Conservation (phyloP, 2,888 invertebrate species). For the Herminia tarsipennalis region DNA sequence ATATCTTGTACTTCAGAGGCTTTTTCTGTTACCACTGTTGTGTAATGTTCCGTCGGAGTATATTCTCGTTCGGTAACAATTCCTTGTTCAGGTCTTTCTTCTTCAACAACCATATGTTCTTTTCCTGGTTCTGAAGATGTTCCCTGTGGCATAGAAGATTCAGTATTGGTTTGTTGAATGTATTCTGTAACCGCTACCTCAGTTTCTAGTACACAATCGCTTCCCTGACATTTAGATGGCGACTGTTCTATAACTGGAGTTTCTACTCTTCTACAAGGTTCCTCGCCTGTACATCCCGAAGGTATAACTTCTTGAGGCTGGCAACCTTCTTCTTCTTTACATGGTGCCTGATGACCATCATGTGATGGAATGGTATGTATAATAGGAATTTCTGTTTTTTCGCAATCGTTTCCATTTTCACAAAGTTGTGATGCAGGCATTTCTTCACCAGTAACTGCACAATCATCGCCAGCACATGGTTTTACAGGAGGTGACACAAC, state of each 20-base stretch:
- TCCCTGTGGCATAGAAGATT: slow-evolving; percentile 14
- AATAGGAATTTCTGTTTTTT: slow-evolving; percentile 23
- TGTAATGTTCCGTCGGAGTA: background rate
- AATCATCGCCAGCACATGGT: slow-evolving; percentile 51
- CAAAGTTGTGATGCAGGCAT: slow-evolving; percentile 20
- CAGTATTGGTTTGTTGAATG: slow-evolving; percentile 8
- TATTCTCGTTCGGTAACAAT: background rate
- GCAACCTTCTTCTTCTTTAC: slow-evolving; percentile 47
- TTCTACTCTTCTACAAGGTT: slow-evolving; percentile 62
- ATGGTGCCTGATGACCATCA: slow-evolving; percentile 25
- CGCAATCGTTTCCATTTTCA: slow-evolving; percentile 33
- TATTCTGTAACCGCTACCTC: slow-evolving; percentile 7
- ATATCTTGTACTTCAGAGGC: background rate
- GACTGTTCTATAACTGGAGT: slow-evolving; percentile 36
- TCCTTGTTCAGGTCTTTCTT: background rate
- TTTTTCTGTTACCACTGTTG: background rate
- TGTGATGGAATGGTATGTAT: slow-evolving; percentile 20
- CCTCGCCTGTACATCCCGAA: slow-evolving; percentile 55
- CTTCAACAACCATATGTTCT: background rate
- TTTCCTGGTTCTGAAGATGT: slow-evolving; percentile 20
- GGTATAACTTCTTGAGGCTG: slow-evolving; percentile 29
- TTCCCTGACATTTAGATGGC: slow-evolving; percentile 50
- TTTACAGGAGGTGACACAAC: slow-evolving; percentile 31
- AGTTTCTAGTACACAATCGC: slow-evolving; percentile 44
- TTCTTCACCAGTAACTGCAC: slow-evolving; percentile 30